Evolutionary conservation across 2,113 vertebrate species (phyloP).

Genomic region (Talpa occidentalis): DNA sequence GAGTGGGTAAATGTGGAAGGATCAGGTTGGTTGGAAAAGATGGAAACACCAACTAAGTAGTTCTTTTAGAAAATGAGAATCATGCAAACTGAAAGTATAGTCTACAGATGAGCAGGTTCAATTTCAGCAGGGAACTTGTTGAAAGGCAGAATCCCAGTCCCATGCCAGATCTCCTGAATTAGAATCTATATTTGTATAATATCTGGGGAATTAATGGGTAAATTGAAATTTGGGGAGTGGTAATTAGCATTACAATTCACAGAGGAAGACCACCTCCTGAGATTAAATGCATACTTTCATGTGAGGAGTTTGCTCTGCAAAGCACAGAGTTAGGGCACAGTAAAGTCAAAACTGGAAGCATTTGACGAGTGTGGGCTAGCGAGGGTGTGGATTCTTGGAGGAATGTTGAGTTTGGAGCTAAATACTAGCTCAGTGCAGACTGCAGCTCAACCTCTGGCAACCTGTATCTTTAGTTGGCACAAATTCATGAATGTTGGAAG

Average conservation of each 20-base stretch:
- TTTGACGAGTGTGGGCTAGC: neutral
- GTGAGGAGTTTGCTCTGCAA: neutral
- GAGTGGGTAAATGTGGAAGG: neutral
- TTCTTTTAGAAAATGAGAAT: neutral
- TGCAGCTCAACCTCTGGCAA: neutral
- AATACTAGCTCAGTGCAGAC: neutral
- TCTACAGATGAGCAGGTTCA: neutral
- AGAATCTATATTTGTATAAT: neutral
- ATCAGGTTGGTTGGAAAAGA: neutral
- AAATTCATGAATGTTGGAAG: neutral
- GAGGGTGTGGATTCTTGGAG: neutral
- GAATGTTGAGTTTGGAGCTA: neutral
- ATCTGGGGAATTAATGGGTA: neutral
- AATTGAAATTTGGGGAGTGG: neutral
- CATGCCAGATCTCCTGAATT: neutral
- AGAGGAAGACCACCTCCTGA: neutral
- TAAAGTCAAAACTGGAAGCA: neutral
- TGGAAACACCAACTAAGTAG: neutral
- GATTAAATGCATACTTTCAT: neutral
- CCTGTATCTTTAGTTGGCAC: neutral
- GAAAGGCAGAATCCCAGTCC: neutral
- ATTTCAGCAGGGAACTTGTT: neutral
- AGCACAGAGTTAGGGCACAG: neutral
- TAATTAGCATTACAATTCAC: neutral
- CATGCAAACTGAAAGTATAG: neutral